phyloP scores from a whole-genome alignment of 2,888 invertebrate species.

The Hydrotaea diabolus region DNA sequence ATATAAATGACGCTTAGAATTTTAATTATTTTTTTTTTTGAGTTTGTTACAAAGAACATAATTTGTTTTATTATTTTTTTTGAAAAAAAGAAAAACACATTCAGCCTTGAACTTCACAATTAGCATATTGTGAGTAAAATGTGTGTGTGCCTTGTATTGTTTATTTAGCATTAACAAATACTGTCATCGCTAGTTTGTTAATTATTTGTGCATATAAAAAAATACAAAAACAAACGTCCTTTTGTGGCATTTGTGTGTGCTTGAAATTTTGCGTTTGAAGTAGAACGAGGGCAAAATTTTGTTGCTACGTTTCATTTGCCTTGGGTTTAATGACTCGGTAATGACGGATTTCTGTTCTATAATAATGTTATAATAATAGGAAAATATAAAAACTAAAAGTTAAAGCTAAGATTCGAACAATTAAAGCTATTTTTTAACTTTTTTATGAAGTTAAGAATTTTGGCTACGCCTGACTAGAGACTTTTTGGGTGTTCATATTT shows the following conservation, averaged over 20 bases:
- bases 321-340: constrained; percentile 68
- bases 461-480: no score
- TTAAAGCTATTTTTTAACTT: not conserved
- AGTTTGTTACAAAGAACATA: not conserved
- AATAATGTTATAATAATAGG: not conserved
- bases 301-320: constrained; percentile 60
- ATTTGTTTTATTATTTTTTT: constrained; percentile 20
- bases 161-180: not conserved
- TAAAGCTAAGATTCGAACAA: not conserved
- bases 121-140: not conserved
- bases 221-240: constrained; percentile 35
- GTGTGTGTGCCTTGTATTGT: not conserved
- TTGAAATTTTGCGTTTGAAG: constrained; percentile 43
- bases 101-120: constrained; percentile 64
- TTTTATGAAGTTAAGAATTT: no score
- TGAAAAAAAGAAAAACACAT: not conserved
- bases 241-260: constrained; percentile 19
- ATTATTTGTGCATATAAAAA: constrained; percentile 7
- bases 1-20: constrained; percentile 14
- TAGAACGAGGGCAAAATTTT: constrained; percentile 64
- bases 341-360: not conserved
- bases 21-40: not conserved
- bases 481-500: no score
- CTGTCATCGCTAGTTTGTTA: not conserved
- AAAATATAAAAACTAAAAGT: not conserved